These are phyloP conservation scores for Rhyzopertha dominica DNA, from an alignment of 1,140 invertebrate genomes.

Conservation along the genomic window DNA sequence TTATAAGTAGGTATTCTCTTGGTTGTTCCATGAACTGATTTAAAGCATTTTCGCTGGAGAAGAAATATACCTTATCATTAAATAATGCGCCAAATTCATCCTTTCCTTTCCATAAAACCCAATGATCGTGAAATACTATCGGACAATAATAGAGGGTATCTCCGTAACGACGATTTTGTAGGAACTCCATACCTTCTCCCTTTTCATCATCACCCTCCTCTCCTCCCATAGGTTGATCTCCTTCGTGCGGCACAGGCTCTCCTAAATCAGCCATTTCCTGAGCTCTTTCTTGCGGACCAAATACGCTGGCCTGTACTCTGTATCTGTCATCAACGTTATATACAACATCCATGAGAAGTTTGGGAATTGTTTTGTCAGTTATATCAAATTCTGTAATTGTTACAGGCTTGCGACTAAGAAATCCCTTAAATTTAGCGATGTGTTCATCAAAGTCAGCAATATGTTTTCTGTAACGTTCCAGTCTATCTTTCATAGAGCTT, in stretches of 20 bases:
- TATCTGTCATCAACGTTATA: conserved; percentile 32
- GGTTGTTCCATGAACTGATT: conserved; percentile 47
- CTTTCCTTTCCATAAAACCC: conserved; percentile 55
- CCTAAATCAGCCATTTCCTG: conserved; percentile 25
- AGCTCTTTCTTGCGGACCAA: conserved; percentile 31
- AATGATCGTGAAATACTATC: conserved; percentile 47
- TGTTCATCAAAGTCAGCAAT: conserved; percentile 45
- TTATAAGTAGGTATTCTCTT: conserved; percentile 43
- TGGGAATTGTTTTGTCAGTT: conserved; percentile 26
- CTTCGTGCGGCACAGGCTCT: conserved; percentile 24
- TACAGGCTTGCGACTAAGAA: conserved; percentile 40
- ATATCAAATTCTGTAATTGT: conserved; percentile 29
- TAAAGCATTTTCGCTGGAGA: conserved; percentile 45
- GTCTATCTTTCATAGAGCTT: too few relatives aligned
- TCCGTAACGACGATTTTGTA: conserved; percentile 46
- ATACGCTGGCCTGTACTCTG: conserved; percentile 19
- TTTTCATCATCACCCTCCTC: conserved; percentile 35
- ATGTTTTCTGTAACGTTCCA: conserved; percentile 36
- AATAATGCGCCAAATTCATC: conserved; percentile 48
- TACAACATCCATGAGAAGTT: conserved; percentile 34
- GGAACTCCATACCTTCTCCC: conserved; percentile 36
- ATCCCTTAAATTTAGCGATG: conserved; percentile 43
- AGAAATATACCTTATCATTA: conserved; percentile 50
- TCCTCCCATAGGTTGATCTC: conserved; percentile 29
- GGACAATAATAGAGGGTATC: conserved; percentile 54